Evolutionary conservation across 2,113 vertebrate genomes (phyloP), one percentile per base, ranked within the genome.

Genomic region (Vanacampus margaritifer): DNA sequence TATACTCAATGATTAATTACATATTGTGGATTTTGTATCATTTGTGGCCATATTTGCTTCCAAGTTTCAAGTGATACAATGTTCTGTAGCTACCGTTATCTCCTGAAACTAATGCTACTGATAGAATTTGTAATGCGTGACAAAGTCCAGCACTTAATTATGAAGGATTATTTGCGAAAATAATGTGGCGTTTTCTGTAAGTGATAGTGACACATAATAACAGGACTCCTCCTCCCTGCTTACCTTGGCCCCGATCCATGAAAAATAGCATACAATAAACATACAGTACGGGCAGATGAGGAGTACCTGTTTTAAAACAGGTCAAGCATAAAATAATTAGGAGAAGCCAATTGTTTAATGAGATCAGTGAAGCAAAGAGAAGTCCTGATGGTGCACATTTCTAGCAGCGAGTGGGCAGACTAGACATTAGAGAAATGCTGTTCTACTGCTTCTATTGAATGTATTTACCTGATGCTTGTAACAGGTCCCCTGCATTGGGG

Each of bases 111-210:
- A 74, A 65, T 65, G 45, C 50, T 41, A 37, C 43, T 50, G 51
- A 79, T 57, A 48, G 60, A 35, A 64, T 77, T 70, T 64, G 32
- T 73, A 21, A 65, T 68, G 28, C 43, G 21, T 78, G 32, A 35
- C 28, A 36, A 35, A 58, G 1, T 58, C 28, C 32, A 35, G 54
- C 24, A 23, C 26, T 28, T 1, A 58, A 21, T 35, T 19, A 35
- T 21, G 56, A 28, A 32, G 53, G 24, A 35, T 35, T 35, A 58
- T 58, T 8, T 21, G 28, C 37, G 3, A 6, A n/a, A 13, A 39
- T 60, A 60, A 60, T 60, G 36, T n/a, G 57, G 1, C 21, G 21
- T 60, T 61, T n/a, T 36, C 12, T 43, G 37, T 6, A 23, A 39
- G 58, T 24, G 59, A 61, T 39, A 24, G 58, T 7, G 28, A 58